Evolutionary conservation across 2,113 vertebrate genomes (phyloP).

Genomic region (Tetraodon nigroviridis): DNA sequence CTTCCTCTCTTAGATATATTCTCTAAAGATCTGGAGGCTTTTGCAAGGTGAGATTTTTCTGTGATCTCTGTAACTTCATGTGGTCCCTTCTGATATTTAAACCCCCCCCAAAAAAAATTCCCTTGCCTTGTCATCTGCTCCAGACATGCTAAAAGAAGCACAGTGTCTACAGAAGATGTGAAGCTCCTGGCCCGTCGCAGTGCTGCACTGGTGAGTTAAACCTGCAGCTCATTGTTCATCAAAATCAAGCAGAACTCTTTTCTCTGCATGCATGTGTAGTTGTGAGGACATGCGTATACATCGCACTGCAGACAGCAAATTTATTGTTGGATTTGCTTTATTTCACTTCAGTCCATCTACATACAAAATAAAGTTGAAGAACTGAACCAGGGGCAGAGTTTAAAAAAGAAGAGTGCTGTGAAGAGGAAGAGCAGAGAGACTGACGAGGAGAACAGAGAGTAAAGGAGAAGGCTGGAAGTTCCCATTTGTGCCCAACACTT

Average conservation of each 20-base stretch:
- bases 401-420: slow-evolving; percentile 64
- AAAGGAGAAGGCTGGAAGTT: slow-evolving; percentile 37
- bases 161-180: slow-evolving; percentile 84
- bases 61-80: not conserved
- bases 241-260: not conserved
- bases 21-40: slow-evolving; percentile 90
- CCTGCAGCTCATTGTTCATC: not conserved
- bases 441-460: slow-evolving; percentile 56
- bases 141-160: slow-evolving; percentile 90
- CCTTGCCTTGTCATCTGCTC: slow-evolving; percentile 13
- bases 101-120: not conserved
- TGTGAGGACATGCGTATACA: not conserved
- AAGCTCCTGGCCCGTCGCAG: slow-evolving; percentile 87
- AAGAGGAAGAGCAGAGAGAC: slow-evolving; percentile 69
- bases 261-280: not conserved
- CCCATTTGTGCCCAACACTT: slow-evolving; percentile 34
- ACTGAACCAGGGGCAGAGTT: slow-evolving; percentile 69
- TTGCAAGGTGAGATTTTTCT: slow-evolving; percentile 80
- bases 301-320: slow-evolving; percentile 38
- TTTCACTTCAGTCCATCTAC: slow-evolving; percentile 64
- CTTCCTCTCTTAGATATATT: slow-evolving; percentile 78
- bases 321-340: slow-evolving; percentile 40
- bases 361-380: slow-evolving; percentile 75
- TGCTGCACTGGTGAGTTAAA: slow-evolving; percentile 81
- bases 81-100: not conserved